Evolutionary conservation across 2,797 vertebrate genomes (phyloP).

Genomic region (Alauda arvensis): DNA sequence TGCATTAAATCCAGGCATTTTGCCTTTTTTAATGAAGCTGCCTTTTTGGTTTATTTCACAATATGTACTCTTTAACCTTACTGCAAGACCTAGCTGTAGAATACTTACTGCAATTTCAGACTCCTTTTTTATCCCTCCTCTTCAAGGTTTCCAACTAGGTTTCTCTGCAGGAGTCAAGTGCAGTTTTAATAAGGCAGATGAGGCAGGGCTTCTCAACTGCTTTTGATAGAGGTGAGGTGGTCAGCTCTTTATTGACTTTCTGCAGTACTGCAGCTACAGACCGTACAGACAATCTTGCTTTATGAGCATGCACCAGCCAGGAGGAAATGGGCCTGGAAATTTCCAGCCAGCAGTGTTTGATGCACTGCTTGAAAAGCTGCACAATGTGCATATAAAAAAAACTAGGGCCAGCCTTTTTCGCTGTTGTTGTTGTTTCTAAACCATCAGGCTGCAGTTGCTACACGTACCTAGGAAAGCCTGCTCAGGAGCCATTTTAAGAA

Average conservation of each 20-base stretch:
- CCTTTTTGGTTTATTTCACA: slow-evolving; percentile 19
- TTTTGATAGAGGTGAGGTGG: slow-evolving; percentile 54
- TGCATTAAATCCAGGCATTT: slow-evolving; percentile 18
- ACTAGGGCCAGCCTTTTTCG: slow-evolving; percentile 1
- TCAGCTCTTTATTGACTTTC: slow-evolving; percentile 60
- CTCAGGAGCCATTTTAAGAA: slow-evolving; percentile 57
- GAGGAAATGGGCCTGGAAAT: slow-evolving; percentile 53
- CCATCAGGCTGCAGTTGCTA: background rate
- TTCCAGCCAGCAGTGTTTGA: slow-evolving; percentile 48
- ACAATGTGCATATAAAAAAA: slow-evolving; percentile 51
- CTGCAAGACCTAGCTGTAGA: slow-evolving; percentile 6
- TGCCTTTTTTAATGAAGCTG: slow-evolving; percentile 1
- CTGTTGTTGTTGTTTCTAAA: background rate
- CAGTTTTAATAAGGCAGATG: slow-evolving; percentile 53
- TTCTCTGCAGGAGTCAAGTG: slow-evolving; percentile 34
- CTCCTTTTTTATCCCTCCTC: slow-evolving; percentile 24
- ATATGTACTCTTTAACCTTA: slow-evolving; percentile 22
- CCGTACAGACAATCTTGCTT: slow-evolving; percentile 19
- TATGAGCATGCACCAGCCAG: slow-evolving; percentile 44
- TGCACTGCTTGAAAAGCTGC: slow-evolving; percentile 49
- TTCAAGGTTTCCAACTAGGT: slow-evolving; percentile 20
- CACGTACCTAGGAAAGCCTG: background rate
- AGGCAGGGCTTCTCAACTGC: slow-evolving; percentile 44
- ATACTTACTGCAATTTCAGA: slow-evolving; percentile 53
- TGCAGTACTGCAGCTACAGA: slow-evolving; percentile 52